Base-by-base conservation (phyloP, 2,113 vertebrate genomes). In the Heterocephalus glaber region DNA sequence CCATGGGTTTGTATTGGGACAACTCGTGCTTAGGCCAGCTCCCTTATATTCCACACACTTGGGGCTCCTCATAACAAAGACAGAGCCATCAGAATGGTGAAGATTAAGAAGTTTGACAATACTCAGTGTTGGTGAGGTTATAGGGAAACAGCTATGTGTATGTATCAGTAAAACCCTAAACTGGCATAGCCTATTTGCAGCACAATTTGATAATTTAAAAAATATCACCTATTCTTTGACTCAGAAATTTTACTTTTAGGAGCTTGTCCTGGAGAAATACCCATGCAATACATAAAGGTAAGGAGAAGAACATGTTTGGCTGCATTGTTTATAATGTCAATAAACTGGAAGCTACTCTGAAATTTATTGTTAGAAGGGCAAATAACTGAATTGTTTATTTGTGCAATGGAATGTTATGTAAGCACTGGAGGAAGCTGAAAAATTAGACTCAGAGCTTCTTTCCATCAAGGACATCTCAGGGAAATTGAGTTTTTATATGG, bases 111-210 rank as follows among this genome's bases (percentile, higher is more conserved):
- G 52, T 65, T 16, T 26, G 70, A 4, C 89, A 95, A 66, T 26
- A 93, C 44, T 89, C 86, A 96, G 83, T 95, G 72, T 58, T 95
- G 94, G 93, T 52, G 49, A 95, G 14, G 56, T 54, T 89, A 54
- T 2, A 86, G 85, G 68, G 19, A 87, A 88, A 63, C 4, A n/a
- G 14, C 3, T 35, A 44, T 26, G 74, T 52, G 86, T 38, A 17
- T 2, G 5, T 2, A 35, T 17, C 8, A 44, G 2, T 1, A 41
- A 38, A 88, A 89, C 10, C 44, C n/a, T 41, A 74, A 92, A 47
- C 5, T 84, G 26, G 17, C 35, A 44, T 5, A 54, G 12, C 33
- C 30, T 52, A 38, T 72, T 68, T 84, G 35, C 10, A 91, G 11
- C 7, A 60, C 3, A 70, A 38, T 79, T 85, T 89, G 38, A n/a